Evolutionary conservation across 1,140 invertebrate genomes (phyloP), one percentile per base, ranked within the genome.

Genomic region (Heliothis subflexa): DNA sequence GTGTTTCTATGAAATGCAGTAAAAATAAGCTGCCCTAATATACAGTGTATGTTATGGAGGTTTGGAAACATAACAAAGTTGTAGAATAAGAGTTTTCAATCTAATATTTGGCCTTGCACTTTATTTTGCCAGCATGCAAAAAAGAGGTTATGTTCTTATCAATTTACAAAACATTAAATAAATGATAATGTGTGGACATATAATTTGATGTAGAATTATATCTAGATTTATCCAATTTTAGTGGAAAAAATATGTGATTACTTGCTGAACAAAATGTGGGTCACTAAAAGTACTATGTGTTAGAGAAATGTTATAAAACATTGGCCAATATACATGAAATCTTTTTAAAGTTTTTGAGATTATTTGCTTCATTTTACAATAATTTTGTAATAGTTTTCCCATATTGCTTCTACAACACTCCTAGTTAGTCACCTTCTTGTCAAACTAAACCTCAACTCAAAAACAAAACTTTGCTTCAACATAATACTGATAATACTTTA

Each of bases 81-180:
- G 16, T 52, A 49, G 5, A 70, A 28, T 25, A 55, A 18, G 52
- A 40, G 33, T 40, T 62, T 74, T 61, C 12, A 14, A 61, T 21
- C 45, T 40, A n/a, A 33, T 18, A 14, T 50, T 49, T 55, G 33
- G 59, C 61, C 61, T 77, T 77, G 74, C 49, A 57, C 50, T 77
- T 77, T 62, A 77, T 54, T 55, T 52, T 55, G 61, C 28, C 74
- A 66, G 61, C 61, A 77, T 77, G 74, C 18, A 54, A 77, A 54
- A 62, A 66, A 68, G 62, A 77, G 74, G 74, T 77, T 77, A 77
- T 77, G 62, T 68, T 77, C 74, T 77, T 66, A 77, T 77, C 61
- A 77, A 12, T 77, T 52, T 25, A 49, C 45, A 61, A 33, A 55
- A 50, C 18, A 77, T 28, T 21, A 49, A 52, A 49, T 64, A 57